Evolutionary conservation across 2,113 vertebrate species (phyloP).

Genomic region (Brachionichthys hirsutus): DNA sequence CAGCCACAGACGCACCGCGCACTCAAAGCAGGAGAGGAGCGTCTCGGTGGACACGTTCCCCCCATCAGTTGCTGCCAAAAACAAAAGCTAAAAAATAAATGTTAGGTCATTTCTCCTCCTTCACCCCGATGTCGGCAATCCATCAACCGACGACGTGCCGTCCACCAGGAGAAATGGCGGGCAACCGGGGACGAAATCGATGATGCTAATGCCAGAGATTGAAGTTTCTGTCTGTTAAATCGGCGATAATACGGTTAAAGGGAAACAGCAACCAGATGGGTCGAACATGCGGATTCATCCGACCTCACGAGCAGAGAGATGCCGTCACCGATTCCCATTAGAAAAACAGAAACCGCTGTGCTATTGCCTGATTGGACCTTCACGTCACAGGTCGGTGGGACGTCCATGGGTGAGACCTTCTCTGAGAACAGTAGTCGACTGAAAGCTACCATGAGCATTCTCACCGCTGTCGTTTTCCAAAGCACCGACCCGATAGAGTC

Average conservation of each 20-base stretch:
- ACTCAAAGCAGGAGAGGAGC: slow-evolving; percentile 2
- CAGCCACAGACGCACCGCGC: slow-evolving; percentile 24
- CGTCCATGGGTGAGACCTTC: neutral
- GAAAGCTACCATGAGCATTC: slow-evolving; percentile 5
- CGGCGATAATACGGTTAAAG: neutral
- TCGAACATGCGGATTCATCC: slow-evolving; percentile 36
- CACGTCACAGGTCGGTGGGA: slow-evolving; percentile 10
- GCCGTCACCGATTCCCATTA: slow-evolving; percentile 19
- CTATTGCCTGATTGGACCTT: slow-evolving; percentile 3
- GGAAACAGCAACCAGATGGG: slow-evolving; percentile 33
- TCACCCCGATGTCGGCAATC: slow-evolving; percentile 42
- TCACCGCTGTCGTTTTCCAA: slow-evolving; percentile 9
- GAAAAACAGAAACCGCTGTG: neutral
- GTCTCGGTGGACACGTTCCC: neutral
- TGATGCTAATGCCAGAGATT: slow-evolving; percentile 58
- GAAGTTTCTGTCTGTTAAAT: neutral
- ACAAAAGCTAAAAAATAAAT: slow-evolving; percentile 34
- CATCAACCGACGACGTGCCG: slow-evolving; percentile 47
- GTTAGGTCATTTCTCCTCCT: slow-evolving; percentile 41
- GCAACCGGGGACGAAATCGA: slow-evolving; percentile 50
- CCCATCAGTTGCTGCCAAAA: slow-evolving; percentile 22
- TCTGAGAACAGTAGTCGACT: slow-evolving; percentile 5
- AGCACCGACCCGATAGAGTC: slow-evolving; percentile 1
- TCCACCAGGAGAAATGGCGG: slow-evolving; percentile 43
- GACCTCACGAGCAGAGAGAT: slow-evolving; percentile 19